These are phyloP conservation scores for Onychomys torridus DNA, from an alignment of 2,797 vertebrate genomes.

Conservation along the genomic window DNA sequence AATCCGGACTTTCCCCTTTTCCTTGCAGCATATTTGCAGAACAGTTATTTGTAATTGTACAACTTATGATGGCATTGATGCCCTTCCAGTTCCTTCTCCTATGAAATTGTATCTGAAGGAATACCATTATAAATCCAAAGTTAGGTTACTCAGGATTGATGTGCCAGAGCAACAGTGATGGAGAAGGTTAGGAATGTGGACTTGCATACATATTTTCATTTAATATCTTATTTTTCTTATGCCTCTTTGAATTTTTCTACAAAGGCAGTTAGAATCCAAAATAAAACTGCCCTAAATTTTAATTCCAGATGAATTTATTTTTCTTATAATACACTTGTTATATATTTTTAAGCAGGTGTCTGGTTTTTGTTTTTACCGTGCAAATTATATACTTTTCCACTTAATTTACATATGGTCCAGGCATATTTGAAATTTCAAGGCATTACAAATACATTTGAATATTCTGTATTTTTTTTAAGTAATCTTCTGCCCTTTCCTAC, in stretches of 20 bases:
- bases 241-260: conserved; percentile 75
- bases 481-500: conserved; percentile 68
- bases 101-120: conserved; percentile 96
- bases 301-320: conserved; percentile 81
- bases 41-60: conserved; percentile 95
- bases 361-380: conserved; percentile 75
- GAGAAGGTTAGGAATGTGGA: conserved; percentile 57
- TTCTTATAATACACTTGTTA: conserved; percentile 69
- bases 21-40: conserved; percentile 96
- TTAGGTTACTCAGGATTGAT: conserved; percentile 89
- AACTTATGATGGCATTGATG: conserved; percentile 94
- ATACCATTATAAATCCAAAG: conserved; percentile 97
- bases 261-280: conserved; percentile 70
- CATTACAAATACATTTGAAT: conserved; percentile 78
- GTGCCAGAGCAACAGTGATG: conserved; percentile 87
- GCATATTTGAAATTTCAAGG: conserved; percentile 82
- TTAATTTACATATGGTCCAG: conserved; percentile 81
- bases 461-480: conserved; percentile 83
- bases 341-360: conserved; percentile 83
- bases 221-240: conserved; percentile 61
- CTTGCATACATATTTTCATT: conserved; percentile 71
- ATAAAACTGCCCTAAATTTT: conserved; percentile 78
- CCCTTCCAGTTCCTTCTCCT: conserved; percentile 92
- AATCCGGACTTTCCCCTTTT: conserved; percentile 96
- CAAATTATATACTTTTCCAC: conserved; percentile 80